phyloP scores from a whole-genome alignment of 2,888 invertebrate genomes.

The Steinernema carpocapsae region DNA sequence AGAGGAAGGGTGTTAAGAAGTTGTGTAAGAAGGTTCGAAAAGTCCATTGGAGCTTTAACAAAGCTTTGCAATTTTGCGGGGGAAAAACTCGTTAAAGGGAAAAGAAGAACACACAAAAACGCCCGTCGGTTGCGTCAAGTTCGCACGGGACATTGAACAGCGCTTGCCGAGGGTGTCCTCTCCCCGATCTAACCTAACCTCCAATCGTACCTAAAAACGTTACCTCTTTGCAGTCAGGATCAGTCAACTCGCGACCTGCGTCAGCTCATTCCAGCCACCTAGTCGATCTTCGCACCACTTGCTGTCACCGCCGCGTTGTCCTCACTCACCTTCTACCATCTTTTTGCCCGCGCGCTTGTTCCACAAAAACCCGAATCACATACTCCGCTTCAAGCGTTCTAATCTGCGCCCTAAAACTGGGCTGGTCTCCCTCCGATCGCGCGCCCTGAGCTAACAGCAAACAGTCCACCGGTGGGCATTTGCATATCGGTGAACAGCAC shows the following conservation, averaged over 20 bases:
- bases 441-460: constrained; percentile 11
- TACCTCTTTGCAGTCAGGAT: too few species aligned
- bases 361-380: not conserved
- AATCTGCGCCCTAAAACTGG: constrained; percentile 7
- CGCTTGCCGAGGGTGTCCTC: too few species aligned
- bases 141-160: not conserved
- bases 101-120: too few species aligned
- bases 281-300: constrained; percentile 1
- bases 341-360: constrained; percentile 14
- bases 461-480: not conserved
- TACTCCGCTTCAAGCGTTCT: not conserved
- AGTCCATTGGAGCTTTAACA: too few species aligned
- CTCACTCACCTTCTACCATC: constrained; percentile 17
- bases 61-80: too few species aligned
- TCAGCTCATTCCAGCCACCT: constrained; percentile 8
- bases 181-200: not conserved
- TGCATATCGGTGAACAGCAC: constrained; percentile 3
- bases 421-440: constrained; percentile 9
- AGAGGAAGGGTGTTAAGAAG: too few species aligned
- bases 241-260: not conserved
- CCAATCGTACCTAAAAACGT: not conserved
- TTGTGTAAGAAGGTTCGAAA: too few species aligned
- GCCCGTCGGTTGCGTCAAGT: too few species aligned
- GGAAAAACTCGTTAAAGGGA: too few species aligned
- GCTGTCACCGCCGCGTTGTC: not conserved